These are phyloP conservation scores for Sebastes nivosus DNA, from an alignment of 2,797 vertebrate species.

Conservation along the genomic window DNA sequence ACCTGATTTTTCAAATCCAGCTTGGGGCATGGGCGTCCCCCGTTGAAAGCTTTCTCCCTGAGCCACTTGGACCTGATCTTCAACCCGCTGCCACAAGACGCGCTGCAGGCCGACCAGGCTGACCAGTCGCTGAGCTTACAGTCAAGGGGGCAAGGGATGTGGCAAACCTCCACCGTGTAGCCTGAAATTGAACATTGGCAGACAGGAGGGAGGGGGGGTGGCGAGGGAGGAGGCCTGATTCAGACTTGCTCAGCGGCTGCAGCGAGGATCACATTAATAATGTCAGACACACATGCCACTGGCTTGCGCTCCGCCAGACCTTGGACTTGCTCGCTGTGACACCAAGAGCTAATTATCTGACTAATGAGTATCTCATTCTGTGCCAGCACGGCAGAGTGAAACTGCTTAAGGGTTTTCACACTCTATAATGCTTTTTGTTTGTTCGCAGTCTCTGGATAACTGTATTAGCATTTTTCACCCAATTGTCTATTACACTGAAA, in stretches of 20 bases:
- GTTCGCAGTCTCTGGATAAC: not conserved
- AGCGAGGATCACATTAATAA: slow-evolving; percentile 50
- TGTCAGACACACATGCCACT: slow-evolving; percentile 30
- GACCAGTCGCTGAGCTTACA: slow-evolving; percentile 98
- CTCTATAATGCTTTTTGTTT: slow-evolving; percentile 1
- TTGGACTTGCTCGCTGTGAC: slow-evolving; percentile 56
- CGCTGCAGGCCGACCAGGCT: slow-evolving; percentile 92
- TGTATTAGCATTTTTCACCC: not conserved
- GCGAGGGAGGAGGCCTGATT: not conserved
- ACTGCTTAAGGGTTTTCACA: slow-evolving; percentile 16
- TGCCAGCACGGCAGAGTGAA: slow-evolving; percentile 7
- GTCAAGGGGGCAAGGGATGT: slow-evolving; percentile 93
- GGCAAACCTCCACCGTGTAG: slow-evolving; percentile 90
- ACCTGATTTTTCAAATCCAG: slow-evolving; percentile 98
- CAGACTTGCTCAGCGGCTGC: slow-evolving; percentile 30
- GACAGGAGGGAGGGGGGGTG: not conserved
- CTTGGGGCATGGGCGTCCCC: slow-evolving; percentile 94
- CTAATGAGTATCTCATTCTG: slow-evolving; percentile 63
- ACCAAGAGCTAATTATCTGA: slow-evolving; percentile 62
- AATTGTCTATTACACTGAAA: not conserved
- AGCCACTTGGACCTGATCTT: slow-evolving; percentile 94
- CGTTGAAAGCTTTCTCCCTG: slow-evolving; percentile 96
- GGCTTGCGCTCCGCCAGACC: slow-evolving; percentile 45
- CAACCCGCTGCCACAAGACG: slow-evolving; percentile 90
- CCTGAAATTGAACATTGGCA: slow-evolving; percentile 79